Base-by-base conservation (phyloP, 1,140 invertebrate species). In the Drosophila sproati region DNA sequence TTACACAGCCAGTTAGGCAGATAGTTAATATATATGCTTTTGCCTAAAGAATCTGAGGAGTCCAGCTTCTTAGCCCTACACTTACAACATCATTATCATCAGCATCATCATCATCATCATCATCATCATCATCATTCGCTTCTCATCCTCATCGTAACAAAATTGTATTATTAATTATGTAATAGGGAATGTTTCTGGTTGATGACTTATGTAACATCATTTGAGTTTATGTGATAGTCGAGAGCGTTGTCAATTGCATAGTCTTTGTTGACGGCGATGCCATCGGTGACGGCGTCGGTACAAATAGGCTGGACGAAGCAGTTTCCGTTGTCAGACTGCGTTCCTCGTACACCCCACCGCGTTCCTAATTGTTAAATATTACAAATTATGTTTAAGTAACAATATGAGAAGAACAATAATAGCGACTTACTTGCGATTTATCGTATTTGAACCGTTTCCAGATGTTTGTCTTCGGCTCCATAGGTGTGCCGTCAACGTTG, bases 361-460 rank as follows among this genome's bases (percentile, higher is more conserved):
- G 88, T 68, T 92, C 92, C 91, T 92, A 32, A 43, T 47, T 39
- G 2, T 12, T 5, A 41, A 39, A 56, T 29, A 56, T 39, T 10
- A n/a, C 32, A 34, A 34, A 29, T 12, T 12, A 4, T 5, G 29
- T 51, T 51, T 32, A n/a, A 48, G 3, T 62, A 28, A 1, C 4
- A 29, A 62, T 6, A 48, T 41, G 5, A 5, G 0, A n/a, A 41
- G 4, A 41, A 41, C 0, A 41, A 41, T 41, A 7, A 41, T 3
- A 29, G 41, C 7, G 41, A 73, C 92, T 91, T 93, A 95, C 95
- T 93, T 95, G 95, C 20, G 94, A 94, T 91, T 95, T 95, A 82
- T 96, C 95, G 90, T 95, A 96, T 87, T 95, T 95, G 34, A 96
- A 94, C 68, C 95, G 93, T 82, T 95, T 95, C 95, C 95, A 96